Evolutionary conservation across 2,888 invertebrate genomes (phyloP).

Genomic region (Rhorus exstirpatorius): DNA sequence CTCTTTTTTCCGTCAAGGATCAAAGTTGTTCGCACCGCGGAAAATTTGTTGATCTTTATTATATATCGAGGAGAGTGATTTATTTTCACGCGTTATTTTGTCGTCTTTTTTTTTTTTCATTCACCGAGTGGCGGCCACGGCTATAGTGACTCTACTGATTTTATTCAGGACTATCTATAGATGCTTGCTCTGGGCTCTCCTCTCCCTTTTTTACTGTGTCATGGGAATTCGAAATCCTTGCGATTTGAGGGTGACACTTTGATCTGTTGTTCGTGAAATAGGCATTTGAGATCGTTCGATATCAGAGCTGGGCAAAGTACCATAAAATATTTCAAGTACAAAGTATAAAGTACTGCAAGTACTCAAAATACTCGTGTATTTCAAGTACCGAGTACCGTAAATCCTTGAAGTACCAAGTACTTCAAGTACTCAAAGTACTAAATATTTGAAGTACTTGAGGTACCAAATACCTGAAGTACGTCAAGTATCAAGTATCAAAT

Average conservation of each 20-base stretch:
- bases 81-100: conserved; percentile 51
- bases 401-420: too few relatives aligned
- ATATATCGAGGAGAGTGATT: conserved; percentile 22
- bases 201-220: neutral
- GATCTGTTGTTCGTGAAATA: neutral
- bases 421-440: too few relatives aligned
- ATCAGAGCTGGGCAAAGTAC: too few relatives aligned
- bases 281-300: conserved; percentile 31
- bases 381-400: too few relatives aligned
- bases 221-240: neutral
- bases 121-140: too few relatives aligned
- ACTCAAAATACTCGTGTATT: too few relatives aligned
- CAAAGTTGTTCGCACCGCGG: conserved; percentile 47
- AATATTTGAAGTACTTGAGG: too few relatives aligned
- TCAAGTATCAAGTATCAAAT: too few relatives aligned
- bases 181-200: too few relatives aligned
- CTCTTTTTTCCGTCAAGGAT: conserved; percentile 6
- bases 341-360: too few relatives aligned
- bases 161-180: conserved; percentile 30
- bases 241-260: conserved; percentile 1
- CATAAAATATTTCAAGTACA: too few relatives aligned
- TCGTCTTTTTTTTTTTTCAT: conserved; percentile 4
- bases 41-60: conserved; percentile 54
- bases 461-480: too few relatives aligned
- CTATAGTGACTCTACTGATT: conserved; percentile 29